Conservation (phyloP, 2,113 vertebrate genomes). For the Siphamia tubifer region DNA sequence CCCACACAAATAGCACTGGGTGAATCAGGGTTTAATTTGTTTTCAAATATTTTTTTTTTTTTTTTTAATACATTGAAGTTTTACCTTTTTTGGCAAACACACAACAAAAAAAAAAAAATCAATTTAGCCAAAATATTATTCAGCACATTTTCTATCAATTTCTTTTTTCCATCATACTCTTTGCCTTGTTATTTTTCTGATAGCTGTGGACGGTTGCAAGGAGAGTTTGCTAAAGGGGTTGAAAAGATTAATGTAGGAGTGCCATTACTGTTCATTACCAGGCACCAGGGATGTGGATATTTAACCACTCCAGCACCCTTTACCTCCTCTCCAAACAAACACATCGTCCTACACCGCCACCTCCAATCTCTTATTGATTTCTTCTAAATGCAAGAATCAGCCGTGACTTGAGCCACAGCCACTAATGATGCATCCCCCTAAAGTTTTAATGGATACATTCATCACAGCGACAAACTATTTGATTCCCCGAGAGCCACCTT, state of each 20-base stretch:
- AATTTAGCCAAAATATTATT: constrained; percentile 10
- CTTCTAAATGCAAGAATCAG: constrained; percentile 4
- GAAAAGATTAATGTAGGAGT: constrained; percentile 18
- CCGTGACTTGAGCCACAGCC: constrained; percentile 14
- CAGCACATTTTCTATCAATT: neutral
- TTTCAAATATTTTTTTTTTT: too few relatives aligned
- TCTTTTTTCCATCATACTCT: neutral
- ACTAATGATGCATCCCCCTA: constrained; percentile 46
- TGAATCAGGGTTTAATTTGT: too few relatives aligned
- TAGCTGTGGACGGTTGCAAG: neutral
- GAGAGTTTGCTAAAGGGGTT: constrained; percentile 1
- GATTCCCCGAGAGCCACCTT: constrained; percentile 3
- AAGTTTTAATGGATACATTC: constrained; percentile 57
- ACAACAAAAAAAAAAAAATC: neutral
- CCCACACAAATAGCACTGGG: too few relatives aligned
- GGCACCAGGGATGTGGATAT: neutral
- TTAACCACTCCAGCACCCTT: neutral
- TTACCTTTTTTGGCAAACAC: neutral
- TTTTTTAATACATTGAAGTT: too few relatives aligned
- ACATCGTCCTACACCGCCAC: neutral
- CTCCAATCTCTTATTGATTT: constrained; percentile 38
- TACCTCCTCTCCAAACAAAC: neutral
- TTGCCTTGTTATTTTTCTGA: constrained; percentile 1
- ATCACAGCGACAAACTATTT: constrained; percentile 35
- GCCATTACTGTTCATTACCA: neutral